These are phyloP conservation scores for Sminthurinus signatus DNA, from an alignment of 1,140 invertebrate species.

Conservation along the genomic window DNA sequence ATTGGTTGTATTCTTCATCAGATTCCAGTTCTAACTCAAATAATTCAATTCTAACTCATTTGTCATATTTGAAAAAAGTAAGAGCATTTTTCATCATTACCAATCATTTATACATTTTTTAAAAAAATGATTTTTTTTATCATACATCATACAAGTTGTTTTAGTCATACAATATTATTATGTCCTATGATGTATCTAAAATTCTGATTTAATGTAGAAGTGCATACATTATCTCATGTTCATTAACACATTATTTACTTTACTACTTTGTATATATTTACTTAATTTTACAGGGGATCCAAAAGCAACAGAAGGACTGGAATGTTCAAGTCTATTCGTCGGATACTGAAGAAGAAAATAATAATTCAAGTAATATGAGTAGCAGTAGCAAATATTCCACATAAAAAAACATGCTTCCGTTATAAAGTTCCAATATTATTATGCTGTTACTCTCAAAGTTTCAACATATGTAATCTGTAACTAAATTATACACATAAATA, in stretches of 20 bases:
- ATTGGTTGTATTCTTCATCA: slow-evolving; percentile 18
- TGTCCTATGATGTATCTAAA: background rate
- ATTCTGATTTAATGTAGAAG: background rate
- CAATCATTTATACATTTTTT: background rate
- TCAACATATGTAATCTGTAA: no score
- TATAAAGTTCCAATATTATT: no score
- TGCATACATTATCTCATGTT: background rate
- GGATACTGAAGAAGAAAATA: slow-evolving; percentile 15
- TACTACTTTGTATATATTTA: background rate
- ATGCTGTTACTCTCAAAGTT: no score
- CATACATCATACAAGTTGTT: background rate
- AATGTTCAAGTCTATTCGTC: slow-evolving; percentile 14
- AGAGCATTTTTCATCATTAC: background rate
- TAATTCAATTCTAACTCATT: slow-evolving; percentile 22
- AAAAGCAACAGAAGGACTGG: slow-evolving; percentile 29
- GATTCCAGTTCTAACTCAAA: slow-evolving; percentile 17
- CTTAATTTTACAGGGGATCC: slow-evolving; percentile 21
- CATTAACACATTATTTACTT: background rate
- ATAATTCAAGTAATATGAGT: background rate
- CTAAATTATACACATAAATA: no score
- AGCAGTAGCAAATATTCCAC: slow-evolving; percentile 6
- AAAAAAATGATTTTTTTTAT: background rate
- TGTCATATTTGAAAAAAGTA: slow-evolving; percentile 33
- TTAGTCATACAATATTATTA: background rate
- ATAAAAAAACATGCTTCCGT: background rate